phyloP scores from a whole-genome alignment of 1,140 invertebrate species.

The Drosophila sulfurigaster region DNA sequence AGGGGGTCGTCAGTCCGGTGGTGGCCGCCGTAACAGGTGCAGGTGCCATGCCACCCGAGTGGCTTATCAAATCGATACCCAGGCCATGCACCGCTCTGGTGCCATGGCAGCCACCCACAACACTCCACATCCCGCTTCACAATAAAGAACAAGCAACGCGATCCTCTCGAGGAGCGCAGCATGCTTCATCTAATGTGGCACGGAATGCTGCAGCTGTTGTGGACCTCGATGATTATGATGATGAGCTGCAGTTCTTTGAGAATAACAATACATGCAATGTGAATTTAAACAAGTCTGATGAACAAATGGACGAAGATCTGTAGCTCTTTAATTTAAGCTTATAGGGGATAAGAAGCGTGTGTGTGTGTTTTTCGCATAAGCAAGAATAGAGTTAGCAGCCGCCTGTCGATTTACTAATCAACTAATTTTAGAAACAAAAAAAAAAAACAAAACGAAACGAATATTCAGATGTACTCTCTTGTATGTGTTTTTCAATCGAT shows the following conservation, averaged over 20 bases:
- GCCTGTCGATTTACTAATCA: conserved; percentile 39
- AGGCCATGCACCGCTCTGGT: conserved; percentile 91
- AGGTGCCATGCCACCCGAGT: conserved; percentile 65
- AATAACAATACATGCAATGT: conserved; percentile 82
- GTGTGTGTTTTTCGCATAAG: conserved; percentile 7
- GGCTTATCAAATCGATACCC: conserved; percentile 85
- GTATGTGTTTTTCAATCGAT: conserved; percentile 37
- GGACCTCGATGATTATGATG: conserved; percentile 75
- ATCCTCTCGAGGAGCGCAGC: not conserved
- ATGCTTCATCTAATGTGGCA: not conserved
- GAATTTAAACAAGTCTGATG: conserved; percentile 81
- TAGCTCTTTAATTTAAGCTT: conserved; percentile 49
- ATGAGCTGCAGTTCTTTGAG: conserved; percentile 74
- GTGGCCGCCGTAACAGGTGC: conserved; percentile 32
- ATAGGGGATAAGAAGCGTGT: not conserved
- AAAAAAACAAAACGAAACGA: not conserved
- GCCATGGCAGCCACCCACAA: conserved; percentile 90
- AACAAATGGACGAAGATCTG: conserved; percentile 81
- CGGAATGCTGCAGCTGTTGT: conserved; percentile 11
- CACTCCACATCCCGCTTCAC: conserved; percentile 86
- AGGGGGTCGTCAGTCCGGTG: conserved; percentile 86
- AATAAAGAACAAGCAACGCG: conserved; percentile 47
- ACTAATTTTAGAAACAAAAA: conserved; percentile 25
- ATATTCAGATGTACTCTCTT: conserved; percentile 32
- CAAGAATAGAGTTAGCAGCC: conserved; percentile 25